Conservation (phyloP, 2,113 vertebrate species). For the Tychaedon coryphoeus region DNA sequence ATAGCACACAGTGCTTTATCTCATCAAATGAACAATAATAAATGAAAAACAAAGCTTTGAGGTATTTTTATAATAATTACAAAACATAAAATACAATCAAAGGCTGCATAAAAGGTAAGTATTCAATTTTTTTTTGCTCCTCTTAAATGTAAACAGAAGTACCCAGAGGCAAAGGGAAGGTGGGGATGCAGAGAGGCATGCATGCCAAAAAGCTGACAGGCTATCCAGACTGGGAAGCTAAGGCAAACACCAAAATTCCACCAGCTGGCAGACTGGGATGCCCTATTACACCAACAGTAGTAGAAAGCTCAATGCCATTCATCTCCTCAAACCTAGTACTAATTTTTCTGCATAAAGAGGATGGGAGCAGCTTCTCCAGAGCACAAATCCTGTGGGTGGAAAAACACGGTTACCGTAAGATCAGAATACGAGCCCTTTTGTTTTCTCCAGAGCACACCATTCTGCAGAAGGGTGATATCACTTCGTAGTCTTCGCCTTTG, state of each 20-base stretch:
- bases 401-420: not conserved
- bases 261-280: not conserved
- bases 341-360: not conserved
- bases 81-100: slow-evolving; percentile 12
- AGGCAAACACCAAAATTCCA: not conserved
- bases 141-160: slow-evolving; percentile 5
- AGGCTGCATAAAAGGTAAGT: not conserved
- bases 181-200: not conserved
- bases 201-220: not conserved
- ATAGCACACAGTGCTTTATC: not conserved
- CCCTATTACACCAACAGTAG: not conserved
- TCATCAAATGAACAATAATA: not conserved
- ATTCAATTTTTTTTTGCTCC: not conserved
- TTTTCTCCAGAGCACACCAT: not conserved
- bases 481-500: slow-evolving; percentile 16
- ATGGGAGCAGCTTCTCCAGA: not conserved
- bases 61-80: slow-evolving; percentile 19
- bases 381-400: not conserved
- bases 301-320: not conserved
- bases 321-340: not conserved
- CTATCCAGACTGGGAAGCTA: not conserved
- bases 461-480: slow-evolving; percentile 15
- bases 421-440: not conserved
- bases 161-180: not conserved
- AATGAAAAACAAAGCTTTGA: not conserved